These are phyloP conservation scores for Euphonia xanthogaster DNA, from an alignment of 2,797 vertebrate species.

Conservation along the genomic window DNA sequence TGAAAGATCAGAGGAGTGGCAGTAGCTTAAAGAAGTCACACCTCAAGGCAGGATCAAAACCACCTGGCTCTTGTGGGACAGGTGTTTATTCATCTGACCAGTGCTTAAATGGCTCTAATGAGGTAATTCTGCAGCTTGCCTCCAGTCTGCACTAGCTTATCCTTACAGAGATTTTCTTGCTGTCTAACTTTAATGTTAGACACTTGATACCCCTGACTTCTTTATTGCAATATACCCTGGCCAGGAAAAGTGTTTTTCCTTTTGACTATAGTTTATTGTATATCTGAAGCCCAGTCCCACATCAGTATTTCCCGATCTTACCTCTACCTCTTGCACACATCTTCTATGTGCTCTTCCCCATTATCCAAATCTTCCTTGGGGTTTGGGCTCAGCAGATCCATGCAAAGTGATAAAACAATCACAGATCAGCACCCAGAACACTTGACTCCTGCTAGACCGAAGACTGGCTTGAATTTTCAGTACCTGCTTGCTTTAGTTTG, in stretches of 20 bases:
- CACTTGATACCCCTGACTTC: background rate
- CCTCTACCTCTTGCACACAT: background rate
- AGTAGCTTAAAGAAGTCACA: background rate
- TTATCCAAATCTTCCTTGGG: background rate
- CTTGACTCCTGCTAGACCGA: background rate
- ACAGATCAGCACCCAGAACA: background rate
- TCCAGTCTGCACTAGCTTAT: background rate
- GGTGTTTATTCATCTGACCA: background rate
- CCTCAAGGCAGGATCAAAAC: background rate
- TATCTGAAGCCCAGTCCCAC: background rate
- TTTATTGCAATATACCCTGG: background rate
- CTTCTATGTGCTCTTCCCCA: fast-evolving
- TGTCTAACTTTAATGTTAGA: background rate
- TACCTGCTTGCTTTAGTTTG: background rate
- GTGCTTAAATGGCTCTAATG: background rate
- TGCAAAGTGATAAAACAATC: background rate
- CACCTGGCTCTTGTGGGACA: background rate
- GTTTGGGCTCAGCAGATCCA: background rate
- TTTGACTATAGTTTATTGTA: background rate
- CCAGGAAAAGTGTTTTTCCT: background rate
- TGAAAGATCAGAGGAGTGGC: background rate
- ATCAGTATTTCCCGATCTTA: background rate
- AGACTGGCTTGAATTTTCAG: background rate
- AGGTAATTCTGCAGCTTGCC: background rate
- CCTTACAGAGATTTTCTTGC: background rate